Conservation (phyloP, 2,113 vertebrate species). For the Pteropus alecto region DNA sequence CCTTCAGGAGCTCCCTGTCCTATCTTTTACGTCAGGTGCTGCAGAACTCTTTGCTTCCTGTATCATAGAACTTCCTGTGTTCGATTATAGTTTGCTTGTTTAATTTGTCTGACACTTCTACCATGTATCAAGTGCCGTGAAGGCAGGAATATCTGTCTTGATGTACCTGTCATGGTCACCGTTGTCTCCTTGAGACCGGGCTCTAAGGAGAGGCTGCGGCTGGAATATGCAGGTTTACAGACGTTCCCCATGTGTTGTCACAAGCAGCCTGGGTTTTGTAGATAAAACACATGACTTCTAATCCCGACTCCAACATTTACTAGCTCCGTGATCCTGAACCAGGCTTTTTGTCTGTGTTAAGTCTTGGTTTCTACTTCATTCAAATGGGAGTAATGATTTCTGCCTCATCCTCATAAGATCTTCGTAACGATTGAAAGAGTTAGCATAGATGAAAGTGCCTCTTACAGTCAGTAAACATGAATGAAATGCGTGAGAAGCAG, state of each 20-base stretch:
- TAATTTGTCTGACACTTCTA: not conserved
- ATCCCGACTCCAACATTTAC: not conserved
- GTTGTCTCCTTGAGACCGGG: not conserved
- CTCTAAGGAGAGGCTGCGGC: not conserved
- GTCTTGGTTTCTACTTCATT: conserved; percentile 17
- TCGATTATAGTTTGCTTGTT: not conserved
- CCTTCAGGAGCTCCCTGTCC: not conserved
- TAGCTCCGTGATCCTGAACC: not conserved
- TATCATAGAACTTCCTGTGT: not conserved
- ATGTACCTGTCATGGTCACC: not conserved
- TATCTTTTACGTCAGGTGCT: not conserved
- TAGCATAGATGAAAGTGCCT: not conserved
- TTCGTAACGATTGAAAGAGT: not conserved
- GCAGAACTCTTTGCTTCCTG: not conserved
- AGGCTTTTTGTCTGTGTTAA: not conserved
- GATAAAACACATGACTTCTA: not conserved
- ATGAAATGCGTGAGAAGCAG: not conserved
- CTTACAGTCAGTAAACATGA: not conserved
- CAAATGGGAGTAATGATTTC: not conserved
- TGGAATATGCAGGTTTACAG: not conserved
- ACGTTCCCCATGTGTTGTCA: not conserved
- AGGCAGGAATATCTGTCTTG: not conserved
- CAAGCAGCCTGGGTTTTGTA: not conserved
- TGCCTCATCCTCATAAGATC: not conserved
- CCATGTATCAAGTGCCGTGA: not conserved